phyloP scores from a whole-genome alignment of 2,888 invertebrate species.

The Cremastinae sp. region DNA sequence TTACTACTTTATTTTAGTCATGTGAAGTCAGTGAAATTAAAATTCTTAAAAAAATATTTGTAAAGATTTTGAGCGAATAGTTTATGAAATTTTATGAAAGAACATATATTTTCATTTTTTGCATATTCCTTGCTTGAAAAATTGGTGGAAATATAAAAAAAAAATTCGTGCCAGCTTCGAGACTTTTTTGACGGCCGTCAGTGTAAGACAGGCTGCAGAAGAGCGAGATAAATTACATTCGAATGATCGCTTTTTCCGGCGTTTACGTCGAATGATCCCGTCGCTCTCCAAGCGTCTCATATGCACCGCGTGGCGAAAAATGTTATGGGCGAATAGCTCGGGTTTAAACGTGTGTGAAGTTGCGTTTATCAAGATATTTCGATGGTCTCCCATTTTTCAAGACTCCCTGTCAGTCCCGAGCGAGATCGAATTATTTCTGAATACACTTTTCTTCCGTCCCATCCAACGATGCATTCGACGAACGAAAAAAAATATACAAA shows the following conservation, averaged over 20 bases:
- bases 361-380: slow-evolving; percentile 19
- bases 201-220: slow-evolving; percentile 20
- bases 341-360: not conserved
- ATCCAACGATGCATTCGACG: slow-evolving; percentile 11
- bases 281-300: slow-evolving; percentile 15
- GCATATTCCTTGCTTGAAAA: not conserved
- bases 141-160: slow-evolving; percentile 8
- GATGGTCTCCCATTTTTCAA: slow-evolving; percentile 51
- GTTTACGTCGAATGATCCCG: slow-evolving; percentile 41
- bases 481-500: slow-evolving; percentile 18
- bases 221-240: slow-evolving; percentile 60
- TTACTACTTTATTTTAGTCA: too few relatives aligned
- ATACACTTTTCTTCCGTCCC: slow-evolving; percentile 27
- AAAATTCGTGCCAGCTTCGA: slow-evolving; percentile 13
- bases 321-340: not conserved
- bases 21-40: too few relatives aligned
- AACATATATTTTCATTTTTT: not conserved
- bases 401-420: slow-evolving; percentile 48
- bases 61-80: too few relatives aligned
- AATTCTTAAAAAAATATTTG: too few relatives aligned
- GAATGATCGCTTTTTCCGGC: slow-evolving; percentile 27
- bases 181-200: slow-evolving; percentile 48
- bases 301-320: slow-evolving; percentile 9
- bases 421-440: slow-evolving; percentile 53
- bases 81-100: too few relatives aligned